Conservation (phyloP, 2,888 invertebrate species). For the Desoria tigrina region DNA sequence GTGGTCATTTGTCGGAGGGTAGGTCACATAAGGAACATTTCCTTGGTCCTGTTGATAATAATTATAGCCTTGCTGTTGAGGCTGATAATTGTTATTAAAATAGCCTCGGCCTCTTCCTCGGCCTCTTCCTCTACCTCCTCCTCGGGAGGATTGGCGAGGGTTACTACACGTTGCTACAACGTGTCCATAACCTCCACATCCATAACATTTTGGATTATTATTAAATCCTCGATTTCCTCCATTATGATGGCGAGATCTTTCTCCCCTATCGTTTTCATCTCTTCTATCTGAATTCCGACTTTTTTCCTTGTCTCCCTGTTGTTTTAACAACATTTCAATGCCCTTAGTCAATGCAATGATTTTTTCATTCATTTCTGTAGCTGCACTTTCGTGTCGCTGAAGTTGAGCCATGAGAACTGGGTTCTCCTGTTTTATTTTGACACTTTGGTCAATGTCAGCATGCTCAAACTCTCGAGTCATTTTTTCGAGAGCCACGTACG, state of each 20-base stretch:
- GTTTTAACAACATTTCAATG: neutral
- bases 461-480: neutral
- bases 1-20: too few relatives aligned
- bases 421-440: neutral
- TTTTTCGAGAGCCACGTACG: neutral
- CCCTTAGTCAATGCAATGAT: neutral
- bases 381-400: neutral
- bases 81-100: too few relatives aligned
- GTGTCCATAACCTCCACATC: conserved; percentile 1
- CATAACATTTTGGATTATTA: neutral
- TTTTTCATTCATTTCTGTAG: neutral
- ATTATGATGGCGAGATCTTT: too few relatives aligned
- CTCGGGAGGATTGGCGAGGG: neutral
- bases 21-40: too few relatives aligned
- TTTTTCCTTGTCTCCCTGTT: neutral
- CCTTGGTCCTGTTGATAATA: too few relatives aligned
- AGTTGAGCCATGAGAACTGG: neutral
- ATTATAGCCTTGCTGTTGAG: too few relatives aligned
- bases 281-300: too few relatives aligned
- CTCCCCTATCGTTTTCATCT: too few relatives aligned
- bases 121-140: too few relatives aligned
- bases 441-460: neutral
- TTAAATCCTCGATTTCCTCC: conserved; percentile 13
- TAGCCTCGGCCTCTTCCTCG: neutral
- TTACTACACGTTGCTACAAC: conserved; percentile 7